Percentiles rank a stretch among this genome's conserved stretches.
Evolutionary conservation across 2,888 invertebrate species (phyloP).

Genomic region (Koerneria pararmatus): DNA sequence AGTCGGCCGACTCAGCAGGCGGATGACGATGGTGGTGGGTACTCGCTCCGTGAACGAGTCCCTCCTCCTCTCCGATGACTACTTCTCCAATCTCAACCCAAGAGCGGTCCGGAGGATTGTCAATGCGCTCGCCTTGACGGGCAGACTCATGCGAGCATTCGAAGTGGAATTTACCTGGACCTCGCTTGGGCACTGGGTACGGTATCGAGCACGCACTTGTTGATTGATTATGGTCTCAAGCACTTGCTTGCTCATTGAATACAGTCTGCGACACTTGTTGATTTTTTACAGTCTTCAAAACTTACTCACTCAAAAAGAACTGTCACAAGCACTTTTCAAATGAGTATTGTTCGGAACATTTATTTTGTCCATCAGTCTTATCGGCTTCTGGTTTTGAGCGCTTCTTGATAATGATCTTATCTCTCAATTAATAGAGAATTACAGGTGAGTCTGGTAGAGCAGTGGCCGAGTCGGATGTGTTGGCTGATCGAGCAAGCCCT

Average conservation of each 20-base stretch:
- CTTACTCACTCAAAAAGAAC: no score
- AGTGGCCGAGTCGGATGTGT: slow-evolving; percentile 95
- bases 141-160: slow-evolving; percentile 87
- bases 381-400: no score
- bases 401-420: no score
- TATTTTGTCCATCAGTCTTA: no score
- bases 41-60: slow-evolving; percentile 23
- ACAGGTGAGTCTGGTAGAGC: slow-evolving; percentile 78
- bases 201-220: slow-evolving; percentile 60
- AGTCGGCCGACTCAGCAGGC: no score
- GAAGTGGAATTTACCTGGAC: slow-evolving; percentile 99
- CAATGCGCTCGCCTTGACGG: slow-evolving; percentile 54
- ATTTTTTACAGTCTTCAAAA: no score
- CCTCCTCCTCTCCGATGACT: slow-evolving; percentile 86
- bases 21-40: slow-evolving; percentile 24
- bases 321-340: no score
- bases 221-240: not conserved
- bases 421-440: no score
- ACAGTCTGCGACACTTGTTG: not conserved
- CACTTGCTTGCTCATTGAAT: not conserved
- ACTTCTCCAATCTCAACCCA: slow-evolving; percentile 97
- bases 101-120: slow-evolving; percentile 67
- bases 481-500: slow-evolving; percentile 81
- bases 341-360: no score
- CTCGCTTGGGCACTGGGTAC: slow-evolving; percentile 89